Conservation (phyloP, 2,888 invertebrate genomes). For the Tenthredo scrophulariae region DNA sequence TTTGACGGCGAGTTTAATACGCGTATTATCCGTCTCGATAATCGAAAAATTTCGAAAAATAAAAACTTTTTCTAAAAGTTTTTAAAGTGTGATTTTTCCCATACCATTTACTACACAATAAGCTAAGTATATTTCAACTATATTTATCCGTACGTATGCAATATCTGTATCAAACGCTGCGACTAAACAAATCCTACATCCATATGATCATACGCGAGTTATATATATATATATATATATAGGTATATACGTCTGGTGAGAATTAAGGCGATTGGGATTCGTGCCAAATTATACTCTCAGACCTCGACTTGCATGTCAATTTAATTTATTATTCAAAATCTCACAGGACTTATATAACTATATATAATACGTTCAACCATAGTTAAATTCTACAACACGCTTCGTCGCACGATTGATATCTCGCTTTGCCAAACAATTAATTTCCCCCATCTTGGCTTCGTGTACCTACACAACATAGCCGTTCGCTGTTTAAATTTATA, state of each 20-base stretch:
- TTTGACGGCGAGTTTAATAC: neutral
- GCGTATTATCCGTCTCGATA: neutral
- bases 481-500: neutral
- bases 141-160: neutral
- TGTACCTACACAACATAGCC: too few species aligned
- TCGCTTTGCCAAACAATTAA: conserved; percentile 19
- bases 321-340: neutral
- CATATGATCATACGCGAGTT: too few species aligned
- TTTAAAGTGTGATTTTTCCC: neutral
- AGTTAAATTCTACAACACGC: neutral
- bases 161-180: too few species aligned
- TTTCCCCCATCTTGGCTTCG: neutral
- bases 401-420: conserved; percentile 14
- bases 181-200: too few species aligned
- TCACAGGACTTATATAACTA: neutral
- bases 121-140: neutral
- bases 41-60: neutral
- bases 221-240: neutral
- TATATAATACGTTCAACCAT: neutral
- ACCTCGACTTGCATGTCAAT: conserved; percentile 10
- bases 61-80: neutral
- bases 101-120: neutral
- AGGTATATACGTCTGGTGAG: neutral
- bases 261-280: conserved; percentile 17
- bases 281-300: conserved; percentile 11